These are phyloP conservation scores for Drosophila virilis DNA, from an alignment of 1,140 invertebrate species.

Conservation along the genomic window DNA sequence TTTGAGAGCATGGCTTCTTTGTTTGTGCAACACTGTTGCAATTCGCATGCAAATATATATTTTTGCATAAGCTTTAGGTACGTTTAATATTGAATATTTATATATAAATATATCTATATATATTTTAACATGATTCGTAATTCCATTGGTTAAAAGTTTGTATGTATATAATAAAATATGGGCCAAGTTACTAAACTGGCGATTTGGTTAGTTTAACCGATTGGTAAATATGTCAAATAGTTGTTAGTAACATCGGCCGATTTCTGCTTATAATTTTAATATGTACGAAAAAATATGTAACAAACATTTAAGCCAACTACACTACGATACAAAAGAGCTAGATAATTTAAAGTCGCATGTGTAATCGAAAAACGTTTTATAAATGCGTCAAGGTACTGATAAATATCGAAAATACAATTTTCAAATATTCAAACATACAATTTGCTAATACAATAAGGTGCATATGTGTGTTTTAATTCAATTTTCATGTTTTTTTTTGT, in stretches of 20 bases:
- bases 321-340: conserved; percentile 46
- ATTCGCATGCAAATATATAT: conserved; percentile 5
- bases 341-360: conserved; percentile 33
- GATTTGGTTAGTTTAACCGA: neutral
- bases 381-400: conserved; percentile 71
- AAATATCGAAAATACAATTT: conserved; percentile 54
- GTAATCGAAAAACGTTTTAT: conserved; percentile 52
- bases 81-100: conserved; percentile 11
- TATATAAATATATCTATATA: conserved; percentile 5
- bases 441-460: conserved; percentile 59
- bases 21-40: conserved; percentile 14
- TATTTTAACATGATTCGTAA: conserved; percentile 14
- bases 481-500: neutral
- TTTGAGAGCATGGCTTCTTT: neutral
- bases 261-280: conserved; percentile 25
- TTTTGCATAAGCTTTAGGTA: conserved; percentile 33
- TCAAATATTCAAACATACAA: conserved; percentile 57
- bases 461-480: conserved; percentile 28
- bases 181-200: conserved; percentile 18
- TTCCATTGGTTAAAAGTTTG: conserved; percentile 12
- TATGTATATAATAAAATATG: conserved; percentile 30
- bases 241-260: conserved; percentile 29
- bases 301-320: conserved; percentile 40
- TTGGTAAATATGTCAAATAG: conserved; percentile 4
- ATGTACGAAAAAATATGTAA: conserved; percentile 25